Percentiles rank a stretch among this genome's conserved stretches.
Evolutionary conservation across 2,113 vertebrate species (phyloP).

Genomic region (Cyprinus carpio): DNA sequence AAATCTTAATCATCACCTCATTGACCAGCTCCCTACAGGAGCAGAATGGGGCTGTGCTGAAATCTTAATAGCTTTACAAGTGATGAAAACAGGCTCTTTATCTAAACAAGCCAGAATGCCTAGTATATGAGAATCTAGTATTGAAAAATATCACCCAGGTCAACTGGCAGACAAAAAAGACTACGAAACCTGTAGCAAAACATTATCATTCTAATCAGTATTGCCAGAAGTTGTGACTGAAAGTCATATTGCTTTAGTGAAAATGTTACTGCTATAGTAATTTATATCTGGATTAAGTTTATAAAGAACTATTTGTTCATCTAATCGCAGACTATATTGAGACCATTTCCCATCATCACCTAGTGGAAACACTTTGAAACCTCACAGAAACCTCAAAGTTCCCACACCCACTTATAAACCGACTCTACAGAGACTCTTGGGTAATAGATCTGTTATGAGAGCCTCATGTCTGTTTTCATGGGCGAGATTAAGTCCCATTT

Average conservation of each 20-base stretch:
- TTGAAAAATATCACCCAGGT: background rate
- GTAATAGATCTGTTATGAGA: slow-evolving; percentile 24
- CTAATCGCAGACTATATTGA: background rate
- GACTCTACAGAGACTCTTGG: background rate
- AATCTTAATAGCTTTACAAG: background rate
- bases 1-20: background rate
- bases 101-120: background rate
- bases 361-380: slow-evolving; percentile 8
- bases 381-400: slow-evolving; percentile 12
- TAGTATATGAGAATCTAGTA: background rate
- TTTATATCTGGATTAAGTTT: background rate
- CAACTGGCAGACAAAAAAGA: background rate
- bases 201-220: background rate
- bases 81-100: slow-evolving; percentile 16
- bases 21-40: slow-evolving; percentile 18
- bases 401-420: slow-evolving; percentile 20
- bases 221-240: background rate
- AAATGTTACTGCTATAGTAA: background rate
- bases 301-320: background rate
- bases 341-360: background rate
- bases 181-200: background rate
- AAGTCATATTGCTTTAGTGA: background rate
- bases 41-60: background rate
- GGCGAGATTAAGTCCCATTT: slow-evolving; percentile 21
- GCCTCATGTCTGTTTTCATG: background rate